A percentile compares a stretch with the other conserved stretches of the same genome.
Evolutionary conservation across 2,113 vertebrate genomes (phyloP).

Genomic region (Rhodinocichla rosea): DNA sequence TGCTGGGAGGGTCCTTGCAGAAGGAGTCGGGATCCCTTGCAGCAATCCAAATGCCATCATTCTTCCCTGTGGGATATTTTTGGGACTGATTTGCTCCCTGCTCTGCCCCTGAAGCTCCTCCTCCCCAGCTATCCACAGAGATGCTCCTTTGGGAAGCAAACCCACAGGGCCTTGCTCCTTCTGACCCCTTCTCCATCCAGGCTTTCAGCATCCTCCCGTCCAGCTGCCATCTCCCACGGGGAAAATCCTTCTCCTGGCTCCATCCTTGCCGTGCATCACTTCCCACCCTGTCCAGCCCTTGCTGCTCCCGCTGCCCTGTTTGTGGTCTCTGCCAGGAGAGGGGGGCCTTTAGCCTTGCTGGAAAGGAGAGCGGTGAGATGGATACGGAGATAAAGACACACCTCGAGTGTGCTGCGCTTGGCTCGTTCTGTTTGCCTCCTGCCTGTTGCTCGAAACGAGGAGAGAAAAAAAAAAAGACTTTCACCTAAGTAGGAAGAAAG

Average conservation of each 20-base stretch:
- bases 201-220: neutral
- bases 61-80: accelerated
- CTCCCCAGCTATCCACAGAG: neutral
- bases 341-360: slow-evolving; percentile 71
- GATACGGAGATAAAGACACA: neutral
- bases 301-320: neutral
- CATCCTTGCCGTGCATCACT: neutral
- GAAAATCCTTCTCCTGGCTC: neutral
- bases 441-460: neutral
- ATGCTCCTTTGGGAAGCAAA: neutral
- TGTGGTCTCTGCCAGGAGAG: slow-evolving; percentile 75
- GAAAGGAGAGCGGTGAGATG: neutral
- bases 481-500: slow-evolving; percentile 12
- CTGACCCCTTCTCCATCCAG: neutral
- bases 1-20: neutral
- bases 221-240: accelerated
- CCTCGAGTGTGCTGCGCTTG: neutral
- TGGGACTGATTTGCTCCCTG: neutral
- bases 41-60: accelerated
- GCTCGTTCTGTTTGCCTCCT: neutral
- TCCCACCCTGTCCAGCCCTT: neutral
- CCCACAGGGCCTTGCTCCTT: neutral
- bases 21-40: neutral
- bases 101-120: neutral
- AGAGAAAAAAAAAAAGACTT: accelerated